Evolutionary conservation across 2,113 vertebrate genomes (phyloP), one percentile per base, ranked within the genome.

Genomic region (Puma concolor): DNA sequence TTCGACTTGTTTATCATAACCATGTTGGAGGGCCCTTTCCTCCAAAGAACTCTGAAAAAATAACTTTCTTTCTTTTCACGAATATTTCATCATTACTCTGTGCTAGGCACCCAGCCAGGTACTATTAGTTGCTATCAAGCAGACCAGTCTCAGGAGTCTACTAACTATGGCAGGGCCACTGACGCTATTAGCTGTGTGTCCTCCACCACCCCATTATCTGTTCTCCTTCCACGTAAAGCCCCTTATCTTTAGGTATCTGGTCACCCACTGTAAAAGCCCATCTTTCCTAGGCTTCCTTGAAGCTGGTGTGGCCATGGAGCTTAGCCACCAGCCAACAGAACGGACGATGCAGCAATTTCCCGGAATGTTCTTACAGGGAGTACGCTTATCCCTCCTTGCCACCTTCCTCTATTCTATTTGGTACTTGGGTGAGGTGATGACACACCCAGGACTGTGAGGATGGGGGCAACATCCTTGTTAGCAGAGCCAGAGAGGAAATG

Each of bases 41-140:
- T 87, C 67, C 38, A 94, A 67, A 92, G 50, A 74, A 48, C 17
- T 63, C 69, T 3, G 33, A 74, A 83, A 48, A 81, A 88, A 48
- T 82, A 86, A 77, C 8, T 69, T 85, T 77, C 31, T 91, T 92
- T 72, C 25, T 88, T 96, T 85, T 64, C 33, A 81, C 33, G 71
- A 38, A 60, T 16, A 87, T 14, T 77, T 92, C 17, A 36, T 27
- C 54, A 86, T 31, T 63, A 74, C 19, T 60, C 38, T 74, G 16
- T 36, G 50, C 14, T 11, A 84, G 85, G 52, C 52, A 86, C 14
- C 7, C 7, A 63, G 64, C 2, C 16, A 79, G 44, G 29, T 16
- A 21, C 84, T 48, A 54, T 31, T 63, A 72, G 60, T 4, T 86
- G 71, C 50, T 48, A 38, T 13, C 48, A 29, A 21, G 38, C 33